phyloP scores from a whole-genome alignment of 2,113 vertebrate genomes.

The Hemiscyllium ocellatum region DNA sequence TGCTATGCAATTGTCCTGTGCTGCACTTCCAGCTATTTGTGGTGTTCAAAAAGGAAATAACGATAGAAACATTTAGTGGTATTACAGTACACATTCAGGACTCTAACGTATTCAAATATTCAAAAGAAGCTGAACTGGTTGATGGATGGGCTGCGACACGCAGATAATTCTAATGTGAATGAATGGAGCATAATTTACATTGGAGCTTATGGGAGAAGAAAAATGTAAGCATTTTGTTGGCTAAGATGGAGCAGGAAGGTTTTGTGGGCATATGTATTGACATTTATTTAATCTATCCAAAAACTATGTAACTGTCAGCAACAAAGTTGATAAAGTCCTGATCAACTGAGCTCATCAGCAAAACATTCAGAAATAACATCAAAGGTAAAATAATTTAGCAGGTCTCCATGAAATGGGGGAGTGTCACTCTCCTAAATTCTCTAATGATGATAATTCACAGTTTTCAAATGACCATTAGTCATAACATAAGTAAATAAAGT shows the following conservation, averaged over 20 bases:
- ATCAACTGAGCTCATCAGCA: background rate
- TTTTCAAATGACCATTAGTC: background rate
- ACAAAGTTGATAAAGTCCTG: background rate
- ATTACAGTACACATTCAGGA: background rate
- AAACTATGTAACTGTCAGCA: background rate
- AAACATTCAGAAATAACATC: background rate
- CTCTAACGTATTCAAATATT: background rate
- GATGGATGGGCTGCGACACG: background rate
- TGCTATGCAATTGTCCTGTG: background rate
- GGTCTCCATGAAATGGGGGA: background rate
- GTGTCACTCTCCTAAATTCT: background rate
- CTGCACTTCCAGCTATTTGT: background rate
- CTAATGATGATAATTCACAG: background rate
- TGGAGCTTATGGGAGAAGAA: background rate
- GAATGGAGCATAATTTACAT: background rate
- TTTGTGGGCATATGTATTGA: background rate
- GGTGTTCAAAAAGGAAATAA: background rate
- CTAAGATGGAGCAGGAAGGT: background rate
- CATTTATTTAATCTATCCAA: background rate
- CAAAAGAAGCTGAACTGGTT: background rate
- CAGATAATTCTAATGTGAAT: background rate
- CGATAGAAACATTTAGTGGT: background rate
- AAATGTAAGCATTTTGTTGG: background rate
- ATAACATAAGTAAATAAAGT: no score
- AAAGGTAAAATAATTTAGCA: background rate